These are phyloP conservation scores for Bellardia bayeri DNA, from an alignment of 2,888 invertebrate species.

Conservation along the genomic window DNA sequence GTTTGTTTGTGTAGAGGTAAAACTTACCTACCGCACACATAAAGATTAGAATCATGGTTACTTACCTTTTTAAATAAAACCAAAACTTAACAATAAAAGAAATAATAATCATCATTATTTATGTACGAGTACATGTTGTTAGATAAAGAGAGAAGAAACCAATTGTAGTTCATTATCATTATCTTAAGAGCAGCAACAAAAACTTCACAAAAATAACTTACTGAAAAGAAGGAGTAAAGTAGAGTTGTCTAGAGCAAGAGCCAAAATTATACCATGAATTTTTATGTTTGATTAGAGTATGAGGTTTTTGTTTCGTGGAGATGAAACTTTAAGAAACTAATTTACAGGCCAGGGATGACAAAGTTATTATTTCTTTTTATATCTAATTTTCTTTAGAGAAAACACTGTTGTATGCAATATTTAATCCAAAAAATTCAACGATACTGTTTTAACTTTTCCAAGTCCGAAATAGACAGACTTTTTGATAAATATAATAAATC, in stretches of 20 bases:
- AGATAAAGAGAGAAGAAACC: constrained; percentile 5
- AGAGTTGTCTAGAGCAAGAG: background rate
- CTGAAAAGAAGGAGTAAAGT: background rate
- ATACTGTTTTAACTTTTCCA: too few species aligned
- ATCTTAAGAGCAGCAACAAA: constrained; percentile 9
- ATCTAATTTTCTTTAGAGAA: too few species aligned
- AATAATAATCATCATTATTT: constrained; percentile 52
- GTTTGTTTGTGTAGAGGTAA: background rate
- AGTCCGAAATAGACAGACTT: constrained; percentile 1
- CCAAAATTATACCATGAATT: constrained; percentile 49
- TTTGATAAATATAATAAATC: constrained; percentile 16
- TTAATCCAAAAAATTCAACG: too few species aligned
- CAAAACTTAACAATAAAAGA: constrained; percentile 23
- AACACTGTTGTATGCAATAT: too few species aligned
- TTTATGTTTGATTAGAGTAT: constrained; percentile 41
- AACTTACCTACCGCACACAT: constrained; percentile 17
- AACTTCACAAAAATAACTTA: constrained; percentile 17
- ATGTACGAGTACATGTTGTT: background rate
- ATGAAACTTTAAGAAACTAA: background rate
- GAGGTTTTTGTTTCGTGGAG: background rate
- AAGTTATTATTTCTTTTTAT: too few species aligned
- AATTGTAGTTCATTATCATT: constrained; percentile 53
- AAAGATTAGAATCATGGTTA: constrained; percentile 50
- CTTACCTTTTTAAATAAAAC: constrained; percentile 28
- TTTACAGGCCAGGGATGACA: too few species aligned